phyloP scores from a whole-genome alignment of 2,888 invertebrate species.

The Eremobia ochroleuca region DNA sequence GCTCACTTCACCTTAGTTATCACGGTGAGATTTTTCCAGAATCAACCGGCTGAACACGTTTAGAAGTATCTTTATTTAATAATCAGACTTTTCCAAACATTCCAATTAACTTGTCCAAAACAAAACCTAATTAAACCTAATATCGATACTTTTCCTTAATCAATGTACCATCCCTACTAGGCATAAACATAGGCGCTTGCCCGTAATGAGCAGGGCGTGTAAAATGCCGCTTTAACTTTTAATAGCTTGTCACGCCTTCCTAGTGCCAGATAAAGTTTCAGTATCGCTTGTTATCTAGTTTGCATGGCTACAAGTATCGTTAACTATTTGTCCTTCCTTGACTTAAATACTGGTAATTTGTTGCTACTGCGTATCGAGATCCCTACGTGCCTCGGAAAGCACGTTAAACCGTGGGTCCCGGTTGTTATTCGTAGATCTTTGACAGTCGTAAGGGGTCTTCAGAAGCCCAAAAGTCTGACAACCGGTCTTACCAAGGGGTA shows the following conservation, averaged over 20 bases:
- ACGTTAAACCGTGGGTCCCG: not conserved
- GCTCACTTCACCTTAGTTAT: too few species aligned
- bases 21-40: too few species aligned
- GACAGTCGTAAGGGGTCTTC: not conserved
- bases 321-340: not conserved
- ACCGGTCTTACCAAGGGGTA: too few species aligned
- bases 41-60: too few species aligned
- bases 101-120: not conserved
- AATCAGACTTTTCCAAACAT: not conserved
- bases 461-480: too few species aligned
- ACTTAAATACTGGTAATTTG: not conserved
- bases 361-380: not conserved
- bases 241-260: conserved; percentile 61
- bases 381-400: not conserved
- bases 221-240: conserved; percentile 58
- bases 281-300: conserved; percentile 23
- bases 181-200: conserved; percentile 43
- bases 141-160: conserved; percentile 27
- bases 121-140: not conserved
- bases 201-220: conserved; percentile 59
- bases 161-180: conserved; percentile 30
- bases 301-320: not conserved
- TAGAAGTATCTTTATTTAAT: not conserved
- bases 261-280: conserved; percentile 44
- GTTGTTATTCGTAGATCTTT: not conserved